phyloP scores from a whole-genome alignment of 2,797 vertebrate genomes.

The Fistularia commersonii region DNA sequence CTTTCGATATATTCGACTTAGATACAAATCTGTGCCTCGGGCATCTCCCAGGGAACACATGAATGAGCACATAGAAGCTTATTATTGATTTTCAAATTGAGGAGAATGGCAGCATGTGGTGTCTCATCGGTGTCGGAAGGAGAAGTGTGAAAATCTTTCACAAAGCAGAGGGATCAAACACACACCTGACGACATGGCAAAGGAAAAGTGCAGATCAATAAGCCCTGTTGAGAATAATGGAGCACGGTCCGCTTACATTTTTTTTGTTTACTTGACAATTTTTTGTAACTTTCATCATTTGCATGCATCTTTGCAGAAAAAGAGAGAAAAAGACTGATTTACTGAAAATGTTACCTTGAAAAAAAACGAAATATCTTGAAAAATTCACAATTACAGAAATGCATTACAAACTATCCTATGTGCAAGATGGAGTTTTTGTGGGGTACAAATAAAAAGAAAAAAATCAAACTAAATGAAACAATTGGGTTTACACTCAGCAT shows the following conservation, averaged over 20 bases:
- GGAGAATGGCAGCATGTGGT: conserved; percentile 46
- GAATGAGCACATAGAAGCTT: conserved; percentile 48
- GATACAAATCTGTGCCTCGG: conserved; percentile 41
- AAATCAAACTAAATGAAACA: no score
- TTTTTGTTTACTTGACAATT: neutral
- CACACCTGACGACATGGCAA: conserved; percentile 51
- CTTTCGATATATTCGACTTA: no score
- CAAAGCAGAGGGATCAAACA: conserved; percentile 42
- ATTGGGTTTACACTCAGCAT: no score
- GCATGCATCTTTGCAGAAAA: no score
- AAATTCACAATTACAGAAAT: no score
- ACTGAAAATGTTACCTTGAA: no score
- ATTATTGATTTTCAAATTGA: conserved; percentile 72
- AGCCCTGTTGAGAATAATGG: conserved; percentile 30
- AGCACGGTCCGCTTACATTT: conserved; percentile 1
- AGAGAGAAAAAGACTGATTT: no score
- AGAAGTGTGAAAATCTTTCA: conserved; percentile 67
- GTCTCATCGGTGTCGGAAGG: conserved; percentile 56
- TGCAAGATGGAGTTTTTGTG: no score
- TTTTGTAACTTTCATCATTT: neutral
- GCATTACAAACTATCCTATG: no score
- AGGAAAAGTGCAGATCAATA: conserved; percentile 44
- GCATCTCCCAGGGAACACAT: conserved; percentile 41
- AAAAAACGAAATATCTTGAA: no score
- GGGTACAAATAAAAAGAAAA: no score